Base-by-base conservation (phyloP, 1,140 invertebrate species). In the Heliothis virescens region DNA sequence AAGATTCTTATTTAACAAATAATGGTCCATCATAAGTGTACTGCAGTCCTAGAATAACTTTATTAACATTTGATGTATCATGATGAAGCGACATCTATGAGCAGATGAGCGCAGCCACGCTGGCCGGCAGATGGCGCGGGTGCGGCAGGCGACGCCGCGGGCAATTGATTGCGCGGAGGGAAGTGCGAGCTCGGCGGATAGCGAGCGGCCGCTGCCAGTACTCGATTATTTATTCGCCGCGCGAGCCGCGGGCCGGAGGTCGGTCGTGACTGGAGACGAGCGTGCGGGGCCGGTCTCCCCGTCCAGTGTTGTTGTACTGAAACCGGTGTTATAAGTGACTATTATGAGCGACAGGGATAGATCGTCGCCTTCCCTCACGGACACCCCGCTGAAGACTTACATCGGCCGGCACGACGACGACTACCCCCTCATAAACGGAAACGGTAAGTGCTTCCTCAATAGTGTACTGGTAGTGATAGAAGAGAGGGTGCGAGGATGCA, bases 341-440 rank as follows among this genome's bases (percentile, higher is more conserved):
- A 93, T 90, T 90, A 97, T 97, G 96, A 97, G 96, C 95, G 96
- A 97, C 95, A 96, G 96, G 96, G 96, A 97, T 95, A 96, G 96
- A 95, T 96, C 96, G 92, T 97, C 96, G 95, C 96, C 96, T 94
- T 97, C 96, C 95, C 96, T 97, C 93, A 96, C 96, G 95, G 96
- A 97, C 96, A 97, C 96, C 95, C 96, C 96, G 95, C 96, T 97
- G 95, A 97, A 97, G 95, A 96, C 96, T 84, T 96, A 97, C 94
- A 96, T 97, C 94, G 96, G 96, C 94, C 96, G 96, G 88, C 96
- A 96, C 93, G 96, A 96, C 96, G 95, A 96, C 92, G 96, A 97
- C 95, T 97, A 97, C 95, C 96, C 96, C 93, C 95, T 97, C 85
- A 97, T 97, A 95, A 96, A 95, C 94, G 95, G 95, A 93, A 96